These are phyloP conservation scores for Dinomys branickii DNA, from an alignment of 2,113 vertebrate genomes.

Conservation along the genomic window DNA sequence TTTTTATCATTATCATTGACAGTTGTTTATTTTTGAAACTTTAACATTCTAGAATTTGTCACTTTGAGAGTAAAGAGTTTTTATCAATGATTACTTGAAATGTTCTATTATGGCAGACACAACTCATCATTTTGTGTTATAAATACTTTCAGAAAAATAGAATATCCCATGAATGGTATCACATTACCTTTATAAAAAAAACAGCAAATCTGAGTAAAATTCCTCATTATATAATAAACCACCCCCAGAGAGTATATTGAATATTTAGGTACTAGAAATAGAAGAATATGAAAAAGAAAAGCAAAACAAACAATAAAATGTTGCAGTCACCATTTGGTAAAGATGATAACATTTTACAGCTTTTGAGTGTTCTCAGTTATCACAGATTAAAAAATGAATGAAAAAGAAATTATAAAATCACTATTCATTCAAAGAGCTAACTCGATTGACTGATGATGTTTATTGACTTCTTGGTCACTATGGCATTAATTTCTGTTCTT, in stretches of 20 bases:
- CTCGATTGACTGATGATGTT: background rate
- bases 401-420: background rate
- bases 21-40: background rate
- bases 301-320: background rate
- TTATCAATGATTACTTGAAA: background rate
- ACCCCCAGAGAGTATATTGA: background rate
- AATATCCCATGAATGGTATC: background rate
- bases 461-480: background rate
- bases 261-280: background rate
- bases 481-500: background rate
- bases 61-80: background rate
- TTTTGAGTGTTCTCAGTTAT: background rate
- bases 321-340: background rate
- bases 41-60: background rate
- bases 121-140: background rate
- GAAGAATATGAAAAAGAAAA: background rate
- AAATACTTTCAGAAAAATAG: background rate
- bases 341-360: background rate
- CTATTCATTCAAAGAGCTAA: background rate
- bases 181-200: background rate
- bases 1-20: background rate
- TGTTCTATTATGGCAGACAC: background rate
- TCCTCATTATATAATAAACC: background rate
- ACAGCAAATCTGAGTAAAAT: background rate
- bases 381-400: background rate